Percentiles rank a stretch among this genome's conserved stretches.
These are phyloP conservation scores for Apotomis capreana DNA, from an alignment of 2,888 invertebrate species.

Conservation along the genomic window DNA sequence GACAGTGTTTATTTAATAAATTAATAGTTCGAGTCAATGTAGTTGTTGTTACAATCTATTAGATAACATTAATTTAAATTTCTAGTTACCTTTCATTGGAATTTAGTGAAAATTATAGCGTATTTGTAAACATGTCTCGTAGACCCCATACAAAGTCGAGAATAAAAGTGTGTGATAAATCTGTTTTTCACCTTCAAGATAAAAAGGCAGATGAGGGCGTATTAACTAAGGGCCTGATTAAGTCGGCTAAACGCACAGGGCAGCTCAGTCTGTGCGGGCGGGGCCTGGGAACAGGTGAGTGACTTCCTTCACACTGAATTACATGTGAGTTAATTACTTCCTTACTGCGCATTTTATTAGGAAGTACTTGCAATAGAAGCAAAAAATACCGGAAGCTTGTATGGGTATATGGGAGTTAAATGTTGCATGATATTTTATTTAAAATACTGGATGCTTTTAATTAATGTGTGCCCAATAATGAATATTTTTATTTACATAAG, in stretches of 20 bases:
- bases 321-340: constrained; percentile 16
- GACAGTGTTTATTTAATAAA: constrained; percentile 27
- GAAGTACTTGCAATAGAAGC: neutral
- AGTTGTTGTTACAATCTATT: constrained; percentile 1
- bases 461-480: too few relatives aligned
- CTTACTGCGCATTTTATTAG: constrained; percentile 30
- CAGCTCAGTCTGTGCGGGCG: constrained; percentile 90
- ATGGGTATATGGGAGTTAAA: neutral
- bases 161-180: constrained; percentile 71
- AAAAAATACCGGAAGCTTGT: neutral
- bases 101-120: neutral
- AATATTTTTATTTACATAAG: too few relatives aligned
- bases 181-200: constrained; percentile 88
- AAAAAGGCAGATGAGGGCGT: constrained; percentile 87
- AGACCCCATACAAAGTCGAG: constrained; percentile 65
- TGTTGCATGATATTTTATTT: neutral
- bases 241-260: constrained; percentile 91
- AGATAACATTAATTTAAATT: constrained; percentile 8
- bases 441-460: neutral
- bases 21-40: constrained; percentile 1
- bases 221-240: constrained; percentile 87
- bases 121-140: constrained; percentile 61
- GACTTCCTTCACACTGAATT: constrained; percentile 23
- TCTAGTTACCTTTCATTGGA: constrained; percentile 2
- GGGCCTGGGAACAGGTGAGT: constrained; percentile 87